phyloP scores from a whole-genome alignment of 2,888 invertebrate genomes.

The Parnassius mnemosyne region DNA sequence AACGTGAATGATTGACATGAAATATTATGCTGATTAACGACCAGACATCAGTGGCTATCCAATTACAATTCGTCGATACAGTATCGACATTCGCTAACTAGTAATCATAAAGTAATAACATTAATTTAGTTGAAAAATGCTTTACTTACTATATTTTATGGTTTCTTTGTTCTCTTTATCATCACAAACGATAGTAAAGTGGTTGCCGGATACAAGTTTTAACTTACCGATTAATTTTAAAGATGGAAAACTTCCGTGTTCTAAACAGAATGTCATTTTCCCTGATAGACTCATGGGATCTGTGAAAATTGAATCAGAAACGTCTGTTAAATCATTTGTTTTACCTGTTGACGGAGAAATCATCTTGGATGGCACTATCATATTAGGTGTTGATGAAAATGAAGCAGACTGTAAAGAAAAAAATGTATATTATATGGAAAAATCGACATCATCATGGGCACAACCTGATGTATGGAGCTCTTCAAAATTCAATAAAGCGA shows the following conservation, averaged over 20 bases:
- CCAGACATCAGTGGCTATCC: slow-evolving; percentile 59
- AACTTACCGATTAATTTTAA: slow-evolving; percentile 59
- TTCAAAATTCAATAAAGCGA: slow-evolving; percentile 62
- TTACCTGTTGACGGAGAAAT: slow-evolving; percentile 67
- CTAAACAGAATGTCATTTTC: slow-evolving; percentile 63
- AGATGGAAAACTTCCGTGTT: slow-evolving; percentile 60
- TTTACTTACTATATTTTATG: slow-evolving; percentile 30
- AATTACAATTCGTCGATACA: slow-evolving; percentile 50
- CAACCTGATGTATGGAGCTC: slow-evolving; percentile 70
- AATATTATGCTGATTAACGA: slow-evolving; percentile 51
- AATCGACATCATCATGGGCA: slow-evolving; percentile 53
- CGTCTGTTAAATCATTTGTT: slow-evolving; percentile 50
- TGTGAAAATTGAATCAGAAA: slow-evolving; percentile 47
- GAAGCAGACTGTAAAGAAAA: slow-evolving; percentile 49
- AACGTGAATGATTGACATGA: slow-evolving; percentile 35
- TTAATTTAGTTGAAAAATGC: slow-evolving; percentile 30
- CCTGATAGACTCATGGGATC: slow-evolving; percentile 51
- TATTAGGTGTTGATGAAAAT: slow-evolving; percentile 45
- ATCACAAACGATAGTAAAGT: slow-evolving; percentile 53
- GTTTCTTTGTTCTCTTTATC: slow-evolving; percentile 38
- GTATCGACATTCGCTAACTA: slow-evolving; percentile 46
- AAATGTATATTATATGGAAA: slow-evolving; percentile 54
- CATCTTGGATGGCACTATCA: slow-evolving; percentile 52
- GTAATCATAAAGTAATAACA: slow-evolving; percentile 35
- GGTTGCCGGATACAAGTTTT: slow-evolving; percentile 62